Evolutionary conservation across 2,888 invertebrate species (phyloP).

Genomic region (Noctua janthina): DNA sequence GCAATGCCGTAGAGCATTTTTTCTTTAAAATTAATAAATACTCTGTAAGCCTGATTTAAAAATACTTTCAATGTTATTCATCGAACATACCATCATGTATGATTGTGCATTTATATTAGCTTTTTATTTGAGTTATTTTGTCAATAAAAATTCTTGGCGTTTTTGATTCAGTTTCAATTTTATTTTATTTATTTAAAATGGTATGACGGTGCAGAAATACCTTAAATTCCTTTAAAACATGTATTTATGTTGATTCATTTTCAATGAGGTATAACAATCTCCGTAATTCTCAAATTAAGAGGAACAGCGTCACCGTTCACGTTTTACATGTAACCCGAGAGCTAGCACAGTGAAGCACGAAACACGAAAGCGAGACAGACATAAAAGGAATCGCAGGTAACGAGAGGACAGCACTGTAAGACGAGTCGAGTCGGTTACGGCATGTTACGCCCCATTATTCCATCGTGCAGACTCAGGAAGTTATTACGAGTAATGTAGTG

Average conservation of each 20-base stretch:
- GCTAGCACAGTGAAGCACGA: constrained; percentile 30
- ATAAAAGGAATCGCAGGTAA: constrained; percentile 74
- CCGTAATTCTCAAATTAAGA: constrained; percentile 19
- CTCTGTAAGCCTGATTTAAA: constrained; percentile 32
- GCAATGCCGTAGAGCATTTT: constrained; percentile 43
- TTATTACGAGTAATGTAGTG: constrained; percentile 85
- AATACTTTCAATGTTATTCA: constrained; percentile 40
- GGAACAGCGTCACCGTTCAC: constrained; percentile 5
- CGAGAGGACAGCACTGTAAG: constrained; percentile 70
- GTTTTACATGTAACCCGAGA: constrained; percentile 49
- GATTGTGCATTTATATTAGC: constrained; percentile 25
- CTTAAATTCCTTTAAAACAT: background rate
- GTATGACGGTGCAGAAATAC: background rate
- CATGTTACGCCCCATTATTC: constrained; percentile 79
- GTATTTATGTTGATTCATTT: background rate
- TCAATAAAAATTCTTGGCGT: constrained; percentile 21
- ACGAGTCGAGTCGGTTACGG: constrained; percentile 70
- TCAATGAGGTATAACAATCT: background rate
- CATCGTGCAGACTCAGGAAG: constrained; percentile 79
- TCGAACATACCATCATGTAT: constrained; percentile 8
- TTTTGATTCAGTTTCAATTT: background rate
- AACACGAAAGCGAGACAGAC: constrained; percentile 51
- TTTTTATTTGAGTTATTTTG: constrained; percentile 21
- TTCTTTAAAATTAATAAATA: constrained; percentile 53
- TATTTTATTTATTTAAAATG: background rate